Percentiles rank a stretch among this genome's conserved stretches.
Evolutionary conservation across 2,797 vertebrate genomes (phyloP).

Genomic region (Steatocranus sp.): DNA sequence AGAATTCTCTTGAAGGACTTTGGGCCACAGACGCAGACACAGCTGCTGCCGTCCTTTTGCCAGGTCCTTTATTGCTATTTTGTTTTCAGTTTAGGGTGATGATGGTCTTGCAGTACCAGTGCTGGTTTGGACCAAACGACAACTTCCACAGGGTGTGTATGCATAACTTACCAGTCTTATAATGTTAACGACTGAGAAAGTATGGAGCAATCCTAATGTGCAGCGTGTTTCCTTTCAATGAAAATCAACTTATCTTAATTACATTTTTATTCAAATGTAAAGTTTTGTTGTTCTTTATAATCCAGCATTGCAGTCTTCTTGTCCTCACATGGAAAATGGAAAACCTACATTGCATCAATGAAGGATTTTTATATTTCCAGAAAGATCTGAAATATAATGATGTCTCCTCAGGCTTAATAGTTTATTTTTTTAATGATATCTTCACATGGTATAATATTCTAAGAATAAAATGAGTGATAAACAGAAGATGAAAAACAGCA

Average conservation of each 20-base stretch:
- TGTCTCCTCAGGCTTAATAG: background rate
- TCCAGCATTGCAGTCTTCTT: background rate
- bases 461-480: background rate
- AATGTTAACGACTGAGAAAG: conserved; percentile 6
- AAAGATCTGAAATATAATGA: background rate
- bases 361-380: background rate
- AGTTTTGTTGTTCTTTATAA: background rate
- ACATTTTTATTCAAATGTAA: conserved; percentile 54
- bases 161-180: conserved; percentile 51
- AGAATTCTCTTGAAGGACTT: conserved; percentile 86
- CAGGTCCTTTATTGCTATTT: conserved; percentile 82
- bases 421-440: background rate
- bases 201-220: conserved; percentile 38
- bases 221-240: conserved; percentile 68
- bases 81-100: conserved; percentile 75
- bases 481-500: background rate
- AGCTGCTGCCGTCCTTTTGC: conserved; percentile 92
- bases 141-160: conserved; percentile 15
- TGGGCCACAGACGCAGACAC: conserved; percentile 77
- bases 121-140: conserved; percentile 16
- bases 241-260: conserved; percentile 57
- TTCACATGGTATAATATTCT: background rate
- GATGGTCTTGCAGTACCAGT: conserved; percentile 54
- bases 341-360: background rate
- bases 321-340: background rate